Evolutionary conservation across 2,113 vertebrate species (phyloP).

Genomic region (Origma solitaria): DNA sequence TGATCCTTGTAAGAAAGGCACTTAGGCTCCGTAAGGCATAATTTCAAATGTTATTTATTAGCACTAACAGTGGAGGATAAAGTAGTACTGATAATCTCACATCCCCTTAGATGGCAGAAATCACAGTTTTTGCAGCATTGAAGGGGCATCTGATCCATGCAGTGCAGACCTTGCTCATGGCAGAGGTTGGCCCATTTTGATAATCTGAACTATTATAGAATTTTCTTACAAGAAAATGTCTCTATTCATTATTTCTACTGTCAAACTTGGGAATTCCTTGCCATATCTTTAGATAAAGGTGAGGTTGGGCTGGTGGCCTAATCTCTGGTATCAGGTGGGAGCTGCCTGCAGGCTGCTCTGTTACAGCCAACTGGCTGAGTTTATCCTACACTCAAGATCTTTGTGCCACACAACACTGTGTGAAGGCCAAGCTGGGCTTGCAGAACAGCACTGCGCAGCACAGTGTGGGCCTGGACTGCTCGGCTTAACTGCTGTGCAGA

Average conservation of each 20-base stretch:
- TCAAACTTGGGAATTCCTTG: background rate
- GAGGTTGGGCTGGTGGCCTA: background rate
- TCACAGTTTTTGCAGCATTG: background rate
- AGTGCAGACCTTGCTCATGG: background rate
- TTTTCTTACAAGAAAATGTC: background rate
- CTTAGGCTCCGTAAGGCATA: accelerated
- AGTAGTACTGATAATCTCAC: background rate
- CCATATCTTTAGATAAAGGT: background rate
- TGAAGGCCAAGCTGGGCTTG: background rate
- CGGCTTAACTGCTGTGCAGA: background rate
- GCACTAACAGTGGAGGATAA: background rate
- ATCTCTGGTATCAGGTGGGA: background rate
- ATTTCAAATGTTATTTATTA: background rate
- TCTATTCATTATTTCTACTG: background rate
- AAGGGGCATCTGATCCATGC: background rate
- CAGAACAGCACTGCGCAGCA: background rate
- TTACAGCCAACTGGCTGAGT: background rate
- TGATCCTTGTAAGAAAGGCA: background rate
- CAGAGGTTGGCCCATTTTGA: background rate
- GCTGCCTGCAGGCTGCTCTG: background rate
- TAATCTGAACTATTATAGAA: background rate
- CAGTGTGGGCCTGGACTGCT: background rate
- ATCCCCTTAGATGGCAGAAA: background rate
- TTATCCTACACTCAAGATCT: background rate
- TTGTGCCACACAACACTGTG: accelerated